Conservation (phyloP, 2,888 invertebrate genomes). For the Girardia tigrina region DNA sequence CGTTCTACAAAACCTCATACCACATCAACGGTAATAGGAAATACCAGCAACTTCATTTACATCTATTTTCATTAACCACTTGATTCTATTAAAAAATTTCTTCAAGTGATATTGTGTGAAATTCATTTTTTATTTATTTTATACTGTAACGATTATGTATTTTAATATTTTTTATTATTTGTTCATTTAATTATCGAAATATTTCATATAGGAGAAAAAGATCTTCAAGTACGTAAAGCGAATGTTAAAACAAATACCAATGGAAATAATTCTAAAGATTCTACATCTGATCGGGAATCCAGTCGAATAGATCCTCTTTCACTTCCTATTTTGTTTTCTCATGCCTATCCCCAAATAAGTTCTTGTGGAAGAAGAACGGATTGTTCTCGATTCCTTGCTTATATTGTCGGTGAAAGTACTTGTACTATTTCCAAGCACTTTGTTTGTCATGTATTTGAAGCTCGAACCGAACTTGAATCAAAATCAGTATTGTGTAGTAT, state of each 20-base stretch:
- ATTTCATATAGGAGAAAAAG: background rate
- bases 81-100: too few species aligned
- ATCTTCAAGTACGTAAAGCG: conserved; percentile 3
- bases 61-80: too few species aligned
- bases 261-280: background rate
- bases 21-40: too few species aligned
- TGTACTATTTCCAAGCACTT: conserved; percentile 29
- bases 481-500: conserved; percentile 26
- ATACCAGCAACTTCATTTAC: too few species aligned
- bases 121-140: too few species aligned
- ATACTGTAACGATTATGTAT: too few species aligned
- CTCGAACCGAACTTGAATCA: conserved; percentile 23
- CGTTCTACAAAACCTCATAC: too few species aligned
- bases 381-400: conserved; percentile 26
- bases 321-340: background rate
- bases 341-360: conserved; percentile 32
- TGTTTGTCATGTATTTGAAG: conserved; percentile 32
- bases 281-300: background rate
- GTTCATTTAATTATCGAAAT: too few species aligned
- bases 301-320: background rate
- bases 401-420: conserved; percentile 30
- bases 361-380: conserved; percentile 29
- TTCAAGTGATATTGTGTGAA: too few species aligned
- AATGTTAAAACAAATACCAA: background rate
- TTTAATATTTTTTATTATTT: too few species aligned